Evolutionary conservation across 2,888 invertebrate species (phyloP), one percentile per base, ranked within the genome.

Genomic region (Cloeon dipterum): DNA sequence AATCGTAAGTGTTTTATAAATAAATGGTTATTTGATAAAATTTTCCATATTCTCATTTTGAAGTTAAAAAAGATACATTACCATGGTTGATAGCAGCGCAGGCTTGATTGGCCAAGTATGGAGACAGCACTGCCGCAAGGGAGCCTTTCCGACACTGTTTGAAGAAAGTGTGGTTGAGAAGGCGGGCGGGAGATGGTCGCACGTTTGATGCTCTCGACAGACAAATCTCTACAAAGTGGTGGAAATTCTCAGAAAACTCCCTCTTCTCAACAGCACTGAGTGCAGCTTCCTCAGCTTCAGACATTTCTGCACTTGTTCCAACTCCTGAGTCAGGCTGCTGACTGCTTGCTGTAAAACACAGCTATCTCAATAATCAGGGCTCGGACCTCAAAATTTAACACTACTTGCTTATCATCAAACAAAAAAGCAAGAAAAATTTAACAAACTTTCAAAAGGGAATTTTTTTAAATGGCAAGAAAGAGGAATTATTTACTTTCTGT

Each of bases 161-260:
- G 52, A 86, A 76, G 62, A 82, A 73, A 41, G 68, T 60, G 53
- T 86, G 81, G 36, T 60, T 64, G 41, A 79, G 54, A 34, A 85
- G 57, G 49, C 79, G 74, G 1, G 61, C 57, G 3, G 77, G 70
- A 5, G 69, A 62, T 34, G 82, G 81, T 35, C 83, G 62, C 50
- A 66, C 63, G n/a, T 60, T 58, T 1, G 77, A 69, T 42, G 74
- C 73, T 42, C 68, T 65, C 48, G 73, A 70, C 46, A 82, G 56
- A 48, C 81, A 74, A 41, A 71, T 54, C 45, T 77, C 76, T 37
- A 74, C 68, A 47, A 86, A 64, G 45, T 75, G 69, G 53, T 88
- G 86, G 55, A 86, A 77, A 46, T 68, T 59, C 44, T 75, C 73
- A 3, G 74, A 68, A 43, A 86, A 78, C 44, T 66, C 65, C 40